These are phyloP conservation scores for Eristalis arbustorum DNA, from an alignment of 2,888 invertebrate species.

Conservation along the genomic window DNA sequence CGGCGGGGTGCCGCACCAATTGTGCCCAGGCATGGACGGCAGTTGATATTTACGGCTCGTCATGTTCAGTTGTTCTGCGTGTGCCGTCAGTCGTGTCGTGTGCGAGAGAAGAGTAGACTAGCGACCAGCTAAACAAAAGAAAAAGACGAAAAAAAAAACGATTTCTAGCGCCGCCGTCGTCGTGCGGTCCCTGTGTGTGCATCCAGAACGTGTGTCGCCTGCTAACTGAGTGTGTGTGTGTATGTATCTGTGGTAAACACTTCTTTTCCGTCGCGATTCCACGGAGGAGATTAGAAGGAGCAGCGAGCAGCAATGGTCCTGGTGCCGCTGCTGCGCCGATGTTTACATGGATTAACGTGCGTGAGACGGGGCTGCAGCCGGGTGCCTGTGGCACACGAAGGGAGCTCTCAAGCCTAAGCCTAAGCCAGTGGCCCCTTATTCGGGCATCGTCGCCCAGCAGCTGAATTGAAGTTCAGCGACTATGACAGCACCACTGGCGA, in stretches of 20 bases:
- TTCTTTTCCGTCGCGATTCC: background rate
- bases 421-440: conserved; percentile 35
- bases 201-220: background rate
- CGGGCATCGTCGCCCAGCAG: conserved; percentile 44
- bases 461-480: background rate
- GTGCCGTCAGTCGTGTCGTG: background rate
- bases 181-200: background rate
- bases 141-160: background rate
- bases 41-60: conserved; percentile 69
- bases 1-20: conserved; percentile 63
- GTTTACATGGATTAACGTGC: conserved; percentile 1
- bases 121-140: background rate
- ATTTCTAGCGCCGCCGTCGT: background rate
- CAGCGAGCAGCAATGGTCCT: background rate
- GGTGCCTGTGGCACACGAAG: conserved; percentile 45
- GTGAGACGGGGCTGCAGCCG: background rate
- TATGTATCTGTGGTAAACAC: background rate
- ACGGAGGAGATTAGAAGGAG: background rate
- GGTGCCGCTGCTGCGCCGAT: background rate
- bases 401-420: conserved; percentile 2
- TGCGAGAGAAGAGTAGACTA: background rate
- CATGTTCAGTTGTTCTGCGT: conserved; percentile 55
- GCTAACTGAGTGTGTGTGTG: background rate
- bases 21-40: conserved; percentile 67
- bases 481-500: background rate